Conservation (phyloP, 2,888 invertebrate genomes). For the Camptogramma bilineatum region DNA sequence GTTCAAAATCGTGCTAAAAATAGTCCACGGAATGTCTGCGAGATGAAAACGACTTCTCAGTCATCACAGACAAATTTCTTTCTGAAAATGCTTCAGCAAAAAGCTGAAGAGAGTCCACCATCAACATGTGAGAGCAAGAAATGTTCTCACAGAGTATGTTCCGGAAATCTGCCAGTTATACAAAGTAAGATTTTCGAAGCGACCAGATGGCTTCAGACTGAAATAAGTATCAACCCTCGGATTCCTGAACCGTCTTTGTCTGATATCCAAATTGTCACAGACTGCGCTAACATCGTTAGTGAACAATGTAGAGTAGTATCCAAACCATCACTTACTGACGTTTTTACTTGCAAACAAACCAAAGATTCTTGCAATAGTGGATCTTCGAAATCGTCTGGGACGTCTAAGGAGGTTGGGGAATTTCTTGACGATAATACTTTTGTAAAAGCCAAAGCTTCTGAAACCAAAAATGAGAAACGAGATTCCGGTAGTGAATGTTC, state of each 20-base stretch:
- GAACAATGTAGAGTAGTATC: slow-evolving; percentile 57
- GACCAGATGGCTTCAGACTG: slow-evolving; percentile 73
- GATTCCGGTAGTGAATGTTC: slow-evolving; percentile 37
- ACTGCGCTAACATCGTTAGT: slow-evolving; percentile 60
- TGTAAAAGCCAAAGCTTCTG: slow-evolving; percentile 26
- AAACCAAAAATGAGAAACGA: slow-evolving; percentile 20
- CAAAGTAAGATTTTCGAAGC: slow-evolving; percentile 55
- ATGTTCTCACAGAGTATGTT: slow-evolving; percentile 19
- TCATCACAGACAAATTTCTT: slow-evolving; percentile 72
- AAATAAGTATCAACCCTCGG: slow-evolving; percentile 76
- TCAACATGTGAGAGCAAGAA: slow-evolving; percentile 37
- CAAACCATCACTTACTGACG: slow-evolving; percentile 41
- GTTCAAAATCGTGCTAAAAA: slow-evolving; percentile 10
- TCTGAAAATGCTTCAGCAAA: slow-evolving; percentile 50
- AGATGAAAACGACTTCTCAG: slow-evolving; percentile 53
- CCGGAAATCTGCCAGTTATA: slow-evolving; percentile 27
- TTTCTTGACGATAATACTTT: slow-evolving; percentile 20
- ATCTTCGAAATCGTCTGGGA: slow-evolving; percentile 37
- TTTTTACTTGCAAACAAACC: slow-evolving; percentile 25
- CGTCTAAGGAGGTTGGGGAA: slow-evolving; percentile 34
- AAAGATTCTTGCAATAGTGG: slow-evolving; percentile 14
- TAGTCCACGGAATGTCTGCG: slow-evolving; percentile 10
- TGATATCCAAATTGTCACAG: slow-evolving; percentile 66
- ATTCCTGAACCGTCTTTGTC: slow-evolving; percentile 71
- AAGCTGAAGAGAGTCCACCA: slow-evolving; percentile 44